phyloP scores from a whole-genome alignment of 2,797 vertebrate genomes.

The Lepus townsendii region DNA sequence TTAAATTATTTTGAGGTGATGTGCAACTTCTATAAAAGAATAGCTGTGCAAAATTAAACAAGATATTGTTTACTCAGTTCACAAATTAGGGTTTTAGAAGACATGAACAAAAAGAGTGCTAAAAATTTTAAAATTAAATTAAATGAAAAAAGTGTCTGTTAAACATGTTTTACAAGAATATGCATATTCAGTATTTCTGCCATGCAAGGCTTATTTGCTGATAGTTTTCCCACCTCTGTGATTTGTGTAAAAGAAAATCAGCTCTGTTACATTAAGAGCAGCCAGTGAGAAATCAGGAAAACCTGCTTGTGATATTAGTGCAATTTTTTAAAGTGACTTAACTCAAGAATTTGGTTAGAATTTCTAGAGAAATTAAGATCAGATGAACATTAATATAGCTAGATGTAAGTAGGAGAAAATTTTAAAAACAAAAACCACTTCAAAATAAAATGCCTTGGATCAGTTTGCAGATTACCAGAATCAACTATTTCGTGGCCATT shows the following conservation, averaged over 20 bases:
- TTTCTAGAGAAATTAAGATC: slow-evolving; percentile 6
- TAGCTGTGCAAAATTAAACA: not conserved
- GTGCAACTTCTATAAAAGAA: not conserved
- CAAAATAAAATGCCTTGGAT: not conserved
- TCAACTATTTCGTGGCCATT: not conserved
- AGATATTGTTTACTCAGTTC: not conserved
- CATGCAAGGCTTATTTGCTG: not conserved
- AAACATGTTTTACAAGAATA: not conserved
- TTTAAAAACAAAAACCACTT: not conserved
- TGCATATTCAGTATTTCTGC: not conserved
- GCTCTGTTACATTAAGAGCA: not conserved
- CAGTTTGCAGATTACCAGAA: not conserved
- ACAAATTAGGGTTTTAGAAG: not conserved
- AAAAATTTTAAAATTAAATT: not conserved
- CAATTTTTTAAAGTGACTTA: slow-evolving; percentile 1
- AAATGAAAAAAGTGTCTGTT: not conserved
- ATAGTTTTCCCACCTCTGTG: not conserved
- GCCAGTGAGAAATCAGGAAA: not conserved
- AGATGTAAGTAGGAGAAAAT: not conserved
- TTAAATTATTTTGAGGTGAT: not conserved
- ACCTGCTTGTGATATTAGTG: not conserved
- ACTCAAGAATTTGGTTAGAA: not conserved
- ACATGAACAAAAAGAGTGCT: not conserved
- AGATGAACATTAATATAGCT: not conserved
- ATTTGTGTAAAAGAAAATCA: not conserved